Evolutionary conservation across 2,113 vertebrate species (phyloP).

Genomic region (Otocyon megalotis): DNA sequence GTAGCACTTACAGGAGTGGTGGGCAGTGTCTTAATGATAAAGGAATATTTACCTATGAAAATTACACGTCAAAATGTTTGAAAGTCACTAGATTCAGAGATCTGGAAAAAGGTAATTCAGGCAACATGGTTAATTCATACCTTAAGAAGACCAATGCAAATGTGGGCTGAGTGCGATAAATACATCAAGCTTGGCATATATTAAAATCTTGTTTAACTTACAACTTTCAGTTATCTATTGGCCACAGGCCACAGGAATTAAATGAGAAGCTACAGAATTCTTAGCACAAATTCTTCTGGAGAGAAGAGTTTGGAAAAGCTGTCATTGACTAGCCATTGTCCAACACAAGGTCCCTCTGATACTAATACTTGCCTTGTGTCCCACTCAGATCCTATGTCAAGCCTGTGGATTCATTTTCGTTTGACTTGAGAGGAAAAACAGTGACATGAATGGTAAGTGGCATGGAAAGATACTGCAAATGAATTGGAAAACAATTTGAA

Average conservation of each 20-base stretch:
- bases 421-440: not conserved
- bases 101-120: not conserved
- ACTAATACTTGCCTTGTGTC: not conserved
- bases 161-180: not conserved
- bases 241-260: not conserved
- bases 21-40: not conserved
- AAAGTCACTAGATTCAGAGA: not conserved
- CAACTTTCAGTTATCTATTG: not conserved
- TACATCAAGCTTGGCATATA: not conserved
- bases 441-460: not conserved
- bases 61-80: not conserved
- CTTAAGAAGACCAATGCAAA: not conserved
- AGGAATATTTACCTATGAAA: not conserved
- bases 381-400: not conserved
- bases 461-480: not conserved
- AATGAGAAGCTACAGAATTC: not conserved
- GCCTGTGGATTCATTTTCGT: not conserved
- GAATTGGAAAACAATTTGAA: not conserved
- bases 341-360: not conserved
- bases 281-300: not conserved
- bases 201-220: slow-evolving; percentile 3
- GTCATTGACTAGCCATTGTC: not conserved
- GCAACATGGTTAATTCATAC: not conserved
- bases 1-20: not conserved
- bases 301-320: not conserved